Percentiles rank a stretch among this genome's conserved stretches.
phyloP scores from a whole-genome alignment of 1,140 invertebrate genomes.

The Lysiphlebus fabarum region DNA sequence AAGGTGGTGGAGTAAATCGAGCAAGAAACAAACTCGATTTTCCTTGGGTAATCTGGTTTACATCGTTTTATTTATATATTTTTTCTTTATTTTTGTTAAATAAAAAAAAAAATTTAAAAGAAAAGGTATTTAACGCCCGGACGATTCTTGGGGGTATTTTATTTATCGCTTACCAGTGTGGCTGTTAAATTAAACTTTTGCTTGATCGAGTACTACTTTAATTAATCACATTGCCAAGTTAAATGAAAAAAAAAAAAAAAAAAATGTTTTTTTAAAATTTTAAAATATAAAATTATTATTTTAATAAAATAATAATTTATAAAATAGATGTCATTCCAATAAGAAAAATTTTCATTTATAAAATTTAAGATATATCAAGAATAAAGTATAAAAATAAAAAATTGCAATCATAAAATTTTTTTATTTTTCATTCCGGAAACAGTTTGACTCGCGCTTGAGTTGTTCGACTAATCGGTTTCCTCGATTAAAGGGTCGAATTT shows the following conservation, averaged over 20 bases:
- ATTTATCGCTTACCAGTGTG: not conserved
- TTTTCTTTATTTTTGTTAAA: not conserved
- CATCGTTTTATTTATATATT: conserved; percentile 2
- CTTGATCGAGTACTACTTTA: conserved; percentile 16
- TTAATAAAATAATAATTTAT: too few relatives aligned
- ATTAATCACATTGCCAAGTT: not conserved
- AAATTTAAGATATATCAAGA: conserved; percentile 1
- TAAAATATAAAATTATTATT: conserved; percentile 1
- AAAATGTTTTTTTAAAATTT: too few relatives aligned
- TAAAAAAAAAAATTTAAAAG: conserved; percentile 4
- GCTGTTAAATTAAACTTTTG: conserved; percentile 12
- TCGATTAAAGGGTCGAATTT: conserved; percentile 22
- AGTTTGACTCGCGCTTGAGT: conserved; percentile 24
- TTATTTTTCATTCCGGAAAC: conserved; percentile 11
- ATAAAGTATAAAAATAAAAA: conserved; percentile 15
- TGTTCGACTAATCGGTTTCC: conserved; percentile 22
- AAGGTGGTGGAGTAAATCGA: conserved; percentile 21
- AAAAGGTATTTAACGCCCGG: not conserved
- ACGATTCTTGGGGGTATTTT: not conserved
- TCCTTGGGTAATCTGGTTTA: conserved; percentile 1
- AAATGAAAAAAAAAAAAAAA: conserved; percentile 12
- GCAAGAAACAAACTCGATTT: conserved; percentile 26
- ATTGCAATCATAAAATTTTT: conserved; percentile 13
- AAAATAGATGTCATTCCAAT: not conserved
- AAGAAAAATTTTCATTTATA: not conserved